A percentile compares a stretch with the other conserved stretches of the same genome.
phyloP scores from a whole-genome alignment of 2,888 invertebrate species.

The Aleiodes alternator region DNA sequence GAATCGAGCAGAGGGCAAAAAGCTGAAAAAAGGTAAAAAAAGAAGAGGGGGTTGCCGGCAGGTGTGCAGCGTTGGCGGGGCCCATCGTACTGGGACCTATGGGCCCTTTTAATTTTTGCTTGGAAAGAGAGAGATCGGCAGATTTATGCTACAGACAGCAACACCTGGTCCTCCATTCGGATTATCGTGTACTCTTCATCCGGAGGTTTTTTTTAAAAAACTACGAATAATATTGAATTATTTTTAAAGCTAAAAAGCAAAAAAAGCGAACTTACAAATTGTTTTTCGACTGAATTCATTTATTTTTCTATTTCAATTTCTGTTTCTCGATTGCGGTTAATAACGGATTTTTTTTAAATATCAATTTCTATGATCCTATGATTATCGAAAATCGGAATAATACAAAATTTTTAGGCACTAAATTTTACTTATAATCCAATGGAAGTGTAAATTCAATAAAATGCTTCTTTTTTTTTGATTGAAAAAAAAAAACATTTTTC shows the following conservation, averaged over 20 bases:
- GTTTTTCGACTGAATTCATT: background rate
- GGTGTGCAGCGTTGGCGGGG: slow-evolving; percentile 30
- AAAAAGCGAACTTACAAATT: background rate
- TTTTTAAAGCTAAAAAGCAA: background rate
- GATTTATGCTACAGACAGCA: slow-evolving; percentile 48
- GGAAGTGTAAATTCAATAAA: background rate
- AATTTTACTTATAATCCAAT: slow-evolving; percentile 22
- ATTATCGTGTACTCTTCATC: slow-evolving; percentile 23
- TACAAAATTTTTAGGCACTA: slow-evolving; percentile 17
- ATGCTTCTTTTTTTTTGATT: slow-evolving; percentile 9
- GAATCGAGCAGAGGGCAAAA: slow-evolving; percentile 36
- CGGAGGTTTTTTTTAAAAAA: slow-evolving; percentile 9
- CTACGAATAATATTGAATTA: slow-evolving; percentile 5
- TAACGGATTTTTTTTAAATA: background rate
- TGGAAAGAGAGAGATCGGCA: slow-evolving; percentile 48
- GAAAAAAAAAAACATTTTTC: too few relatives aligned
- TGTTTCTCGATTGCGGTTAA: too few relatives aligned
- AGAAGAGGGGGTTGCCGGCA: slow-evolving; percentile 53
- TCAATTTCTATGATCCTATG: background rate
- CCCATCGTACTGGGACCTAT: slow-evolving; percentile 50
- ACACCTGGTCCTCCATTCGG: slow-evolving; percentile 53
- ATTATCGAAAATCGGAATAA: slow-evolving; percentile 9
- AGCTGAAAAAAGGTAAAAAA: slow-evolving; percentile 36
- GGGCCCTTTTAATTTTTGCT: slow-evolving; percentile 53
- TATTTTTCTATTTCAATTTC: background rate